Evolutionary conservation across 2,888 invertebrate genomes (phyloP).

Genomic region (Acanthoscelides obtectus): DNA sequence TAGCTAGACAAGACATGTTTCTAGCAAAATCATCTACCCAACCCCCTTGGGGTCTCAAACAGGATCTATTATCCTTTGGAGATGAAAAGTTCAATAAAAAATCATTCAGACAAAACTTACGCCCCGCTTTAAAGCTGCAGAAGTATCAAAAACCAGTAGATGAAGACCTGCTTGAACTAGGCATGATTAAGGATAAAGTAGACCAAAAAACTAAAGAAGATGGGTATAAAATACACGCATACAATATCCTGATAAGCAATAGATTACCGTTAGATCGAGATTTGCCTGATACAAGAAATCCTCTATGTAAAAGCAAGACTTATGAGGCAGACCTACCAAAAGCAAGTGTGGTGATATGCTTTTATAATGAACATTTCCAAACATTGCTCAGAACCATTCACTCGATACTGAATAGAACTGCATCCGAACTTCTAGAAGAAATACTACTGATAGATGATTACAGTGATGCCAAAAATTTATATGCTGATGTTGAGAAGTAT

Average conservation of each 20-base stretch:
- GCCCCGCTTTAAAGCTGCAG: no score
- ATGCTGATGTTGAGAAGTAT: slow-evolving; percentile 57
- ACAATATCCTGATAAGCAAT: slow-evolving; percentile 86
- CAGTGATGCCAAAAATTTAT: slow-evolving; percentile 70
- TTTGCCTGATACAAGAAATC: slow-evolving; percentile 84
- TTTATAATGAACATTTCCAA: slow-evolving; percentile 90
- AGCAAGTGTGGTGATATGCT: slow-evolving; percentile 87
- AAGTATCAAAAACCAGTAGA: no score
- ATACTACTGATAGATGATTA: slow-evolving; percentile 89
- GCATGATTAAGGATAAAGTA: slow-evolving; percentile 67
- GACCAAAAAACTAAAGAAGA: slow-evolving; percentile 72
- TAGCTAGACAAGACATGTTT: slow-evolving; percentile 45
- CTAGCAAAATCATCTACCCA: no score
- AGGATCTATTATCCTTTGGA: no score
- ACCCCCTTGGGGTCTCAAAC: no score
- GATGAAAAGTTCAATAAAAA: no score
- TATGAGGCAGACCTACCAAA: slow-evolving; percentile 65
- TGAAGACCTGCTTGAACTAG: slow-evolving; percentile 55
- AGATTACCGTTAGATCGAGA: slow-evolving; percentile 73
- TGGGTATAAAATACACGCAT: slow-evolving; percentile 85
- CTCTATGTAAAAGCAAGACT: slow-evolving; percentile 60
- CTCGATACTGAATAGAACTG: slow-evolving; percentile 79
- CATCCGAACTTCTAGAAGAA: slow-evolving; percentile 70
- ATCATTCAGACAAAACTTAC: no score
- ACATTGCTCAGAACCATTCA: slow-evolving; percentile 84